Evolutionary conservation across 2,113 vertebrate genomes (phyloP).

Genomic region (Corythornis cristatus): DNA sequence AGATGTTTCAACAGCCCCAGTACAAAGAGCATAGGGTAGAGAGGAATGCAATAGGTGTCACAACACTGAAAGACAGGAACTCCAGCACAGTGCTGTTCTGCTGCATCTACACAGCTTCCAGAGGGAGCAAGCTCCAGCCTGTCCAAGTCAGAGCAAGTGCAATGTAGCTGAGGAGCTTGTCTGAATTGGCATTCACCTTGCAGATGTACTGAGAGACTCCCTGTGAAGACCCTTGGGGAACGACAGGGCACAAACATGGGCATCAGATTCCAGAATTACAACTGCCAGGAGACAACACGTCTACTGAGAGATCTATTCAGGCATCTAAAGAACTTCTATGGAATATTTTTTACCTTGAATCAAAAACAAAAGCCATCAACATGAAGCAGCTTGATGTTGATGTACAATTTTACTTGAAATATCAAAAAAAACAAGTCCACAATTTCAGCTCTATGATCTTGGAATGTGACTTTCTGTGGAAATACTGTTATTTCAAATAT

Average conservation of each 20-base stretch:
- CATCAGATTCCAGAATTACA: not conserved
- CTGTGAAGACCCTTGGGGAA: not conserved
- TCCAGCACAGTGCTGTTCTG: not conserved
- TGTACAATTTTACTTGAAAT: not conserved
- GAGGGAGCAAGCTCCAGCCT: not conserved
- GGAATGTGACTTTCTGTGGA: not conserved
- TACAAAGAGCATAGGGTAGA: not conserved
- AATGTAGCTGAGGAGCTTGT: not conserved
- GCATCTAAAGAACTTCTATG: not conserved
- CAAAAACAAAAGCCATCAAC: not conserved
- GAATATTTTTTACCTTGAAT: not conserved
- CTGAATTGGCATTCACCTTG: not conserved
- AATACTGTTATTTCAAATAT: not conserved
- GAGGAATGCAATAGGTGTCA: not conserved
- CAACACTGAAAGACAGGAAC: not conserved
- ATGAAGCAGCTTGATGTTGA: not conserved
- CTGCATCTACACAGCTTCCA: not conserved
- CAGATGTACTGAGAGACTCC: not conserved
- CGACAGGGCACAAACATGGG: not conserved
- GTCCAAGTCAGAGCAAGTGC: not conserved
- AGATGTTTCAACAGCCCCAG: not conserved
- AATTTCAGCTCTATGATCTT: not conserved
- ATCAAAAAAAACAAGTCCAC: not conserved
- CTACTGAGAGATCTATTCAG: not conserved
- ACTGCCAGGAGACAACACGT: not conserved